Evolutionary conservation across 2,113 vertebrate genomes (phyloP).

Genomic region (Channa maculata): DNA sequence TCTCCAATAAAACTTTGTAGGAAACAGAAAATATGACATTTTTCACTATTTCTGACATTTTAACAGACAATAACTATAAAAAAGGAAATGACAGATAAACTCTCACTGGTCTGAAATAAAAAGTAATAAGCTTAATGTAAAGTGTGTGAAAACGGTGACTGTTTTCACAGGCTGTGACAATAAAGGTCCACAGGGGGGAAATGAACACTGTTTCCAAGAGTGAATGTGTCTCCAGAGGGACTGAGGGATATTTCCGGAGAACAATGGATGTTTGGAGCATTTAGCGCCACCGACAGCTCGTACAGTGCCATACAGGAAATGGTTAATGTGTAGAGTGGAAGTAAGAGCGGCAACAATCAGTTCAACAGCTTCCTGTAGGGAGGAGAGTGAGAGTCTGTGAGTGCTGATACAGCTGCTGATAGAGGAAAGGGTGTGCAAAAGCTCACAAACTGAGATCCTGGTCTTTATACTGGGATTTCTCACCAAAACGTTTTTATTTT

Average conservation of each 20-base stretch:
- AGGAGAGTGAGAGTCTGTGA: not conserved
- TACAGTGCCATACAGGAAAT: constrained; percentile 69
- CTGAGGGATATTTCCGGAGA: constrained; percentile 69
- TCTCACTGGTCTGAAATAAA: no score
- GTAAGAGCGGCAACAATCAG: constrained; percentile 73
- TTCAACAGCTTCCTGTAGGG: constrained; percentile 76
- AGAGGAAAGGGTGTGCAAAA: no score
- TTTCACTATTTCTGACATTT: no score
- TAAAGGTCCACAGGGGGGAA: not conserved
- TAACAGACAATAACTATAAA: no score
- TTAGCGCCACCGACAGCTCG: constrained; percentile 46
- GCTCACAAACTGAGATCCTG: no score
- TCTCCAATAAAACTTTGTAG: no score
- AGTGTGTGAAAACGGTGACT: no score
- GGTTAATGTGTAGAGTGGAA: constrained; percentile 68
- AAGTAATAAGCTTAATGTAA: no score
- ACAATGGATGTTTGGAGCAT: constrained; percentile 72
- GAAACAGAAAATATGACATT: no score
- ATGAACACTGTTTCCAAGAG: constrained; percentile 17
- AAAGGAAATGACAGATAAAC: no score
- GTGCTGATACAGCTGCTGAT: not conserved
- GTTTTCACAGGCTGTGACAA: not conserved
- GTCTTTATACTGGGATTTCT: no score
- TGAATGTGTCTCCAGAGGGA: constrained; percentile 46
- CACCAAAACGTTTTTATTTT: no score